These are phyloP conservation scores for Sebastes dallii DNA, from an alignment of 2,797 vertebrate species.

Conservation along the genomic window DNA sequence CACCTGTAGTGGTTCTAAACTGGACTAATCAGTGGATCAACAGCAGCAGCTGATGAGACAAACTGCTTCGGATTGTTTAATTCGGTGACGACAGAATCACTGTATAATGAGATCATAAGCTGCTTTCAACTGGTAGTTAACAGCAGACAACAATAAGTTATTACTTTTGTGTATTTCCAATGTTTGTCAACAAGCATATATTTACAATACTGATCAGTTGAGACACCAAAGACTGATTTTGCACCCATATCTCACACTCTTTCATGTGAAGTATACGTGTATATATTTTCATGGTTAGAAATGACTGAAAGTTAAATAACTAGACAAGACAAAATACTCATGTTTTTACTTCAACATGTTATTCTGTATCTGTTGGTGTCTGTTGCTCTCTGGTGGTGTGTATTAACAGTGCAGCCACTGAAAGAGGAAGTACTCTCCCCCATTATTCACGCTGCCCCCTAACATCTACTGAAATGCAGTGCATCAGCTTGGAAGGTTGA, in stretches of 20 bases:
- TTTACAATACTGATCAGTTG: not conserved
- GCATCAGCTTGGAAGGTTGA: not conserved
- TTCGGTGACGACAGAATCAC: not conserved
- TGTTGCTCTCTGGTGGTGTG: constrained; percentile 14
- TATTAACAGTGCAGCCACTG: not conserved
- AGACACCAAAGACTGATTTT: not conserved
- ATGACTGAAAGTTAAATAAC: not conserved
- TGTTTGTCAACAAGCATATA: not conserved
- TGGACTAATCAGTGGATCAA: constrained; percentile 6
- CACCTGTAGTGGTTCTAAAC: not conserved
- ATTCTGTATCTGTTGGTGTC: no score
- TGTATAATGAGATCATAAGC: not conserved
- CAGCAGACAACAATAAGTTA: not conserved
- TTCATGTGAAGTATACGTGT: not conserved
- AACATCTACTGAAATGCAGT: not conserved
- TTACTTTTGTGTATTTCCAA: not conserved
- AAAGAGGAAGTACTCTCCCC: not conserved
- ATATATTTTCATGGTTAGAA: no score
- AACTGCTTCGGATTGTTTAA: not conserved
- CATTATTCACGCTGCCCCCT: not conserved
- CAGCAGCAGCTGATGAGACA: not conserved
- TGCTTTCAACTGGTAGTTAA: not conserved
- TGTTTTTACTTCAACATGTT: no score
- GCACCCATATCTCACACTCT: not conserved
- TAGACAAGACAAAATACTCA: not conserved